Conservation (phyloP, 92 coral and sea anemone genomes). For the Phenganax subtilis region DNA sequence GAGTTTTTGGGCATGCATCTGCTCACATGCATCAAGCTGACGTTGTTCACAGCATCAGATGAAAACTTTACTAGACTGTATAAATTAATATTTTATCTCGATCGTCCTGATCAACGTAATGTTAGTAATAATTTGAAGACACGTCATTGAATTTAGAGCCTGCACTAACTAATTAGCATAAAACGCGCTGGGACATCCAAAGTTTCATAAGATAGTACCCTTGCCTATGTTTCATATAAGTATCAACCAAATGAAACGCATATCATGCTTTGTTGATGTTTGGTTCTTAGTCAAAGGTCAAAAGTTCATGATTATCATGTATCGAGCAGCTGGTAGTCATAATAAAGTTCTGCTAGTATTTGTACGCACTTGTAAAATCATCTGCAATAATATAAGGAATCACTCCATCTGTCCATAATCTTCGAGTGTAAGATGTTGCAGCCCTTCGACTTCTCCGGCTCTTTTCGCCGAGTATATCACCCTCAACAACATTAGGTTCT, state of each 20-base stretch:
- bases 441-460: slow-evolving; percentile 53
- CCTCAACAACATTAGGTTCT: slow-evolving; percentile 38
- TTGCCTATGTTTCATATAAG: not conserved
- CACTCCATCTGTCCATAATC: slow-evolving; percentile 61
- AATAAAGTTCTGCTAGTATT: not conserved
- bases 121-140: not conserved
- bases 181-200: not conserved
- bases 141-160: not conserved
- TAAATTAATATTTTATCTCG: not conserved
- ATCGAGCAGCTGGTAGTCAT: not conserved
- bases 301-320: slow-evolving; percentile 32
- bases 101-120: not conserved
- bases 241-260: not conserved
- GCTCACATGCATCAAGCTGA: slow-evolving; percentile 13
- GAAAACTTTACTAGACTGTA: not conserved
- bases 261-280: not conserved
- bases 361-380: slow-evolving; percentile 42
- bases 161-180: not conserved
- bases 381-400: slow-evolving; percentile 59
- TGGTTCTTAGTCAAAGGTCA: slow-evolving; percentile 34
- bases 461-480: slow-evolving; percentile 29
- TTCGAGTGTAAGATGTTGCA: slow-evolving; percentile 43
- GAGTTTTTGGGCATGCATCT: not conserved
- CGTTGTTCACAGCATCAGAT: not conserved
- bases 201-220: not conserved